Conservation (phyloP, 1,140 invertebrate genomes). For the Diplogasteroides magnus region DNA sequence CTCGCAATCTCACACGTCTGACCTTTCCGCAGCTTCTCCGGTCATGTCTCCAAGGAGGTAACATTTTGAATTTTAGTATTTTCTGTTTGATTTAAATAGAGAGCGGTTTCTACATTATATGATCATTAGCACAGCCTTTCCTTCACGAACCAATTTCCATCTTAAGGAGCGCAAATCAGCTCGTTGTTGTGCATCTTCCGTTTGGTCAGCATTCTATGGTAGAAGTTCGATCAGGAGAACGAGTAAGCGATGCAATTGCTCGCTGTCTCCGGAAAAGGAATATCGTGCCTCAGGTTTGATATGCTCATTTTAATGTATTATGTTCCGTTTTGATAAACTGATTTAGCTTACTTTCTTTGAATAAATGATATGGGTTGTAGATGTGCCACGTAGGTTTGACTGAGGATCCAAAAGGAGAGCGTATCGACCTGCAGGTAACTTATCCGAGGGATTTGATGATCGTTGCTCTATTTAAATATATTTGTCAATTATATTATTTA, state of each 20-base stretch:
- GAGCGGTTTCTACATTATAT: too few relatives aligned
- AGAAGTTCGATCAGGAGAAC: slow-evolving; percentile 23
- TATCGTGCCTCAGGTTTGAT: too few relatives aligned
- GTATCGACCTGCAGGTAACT: too few relatives aligned
- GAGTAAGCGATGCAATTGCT: slow-evolving; percentile 21
- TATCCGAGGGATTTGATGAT: neutral
- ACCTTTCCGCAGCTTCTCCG: neutral
- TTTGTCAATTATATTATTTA: neutral
- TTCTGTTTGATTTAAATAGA: too few relatives aligned
- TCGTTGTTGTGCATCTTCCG: slow-evolving; percentile 19
- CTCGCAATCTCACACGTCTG: neutral
- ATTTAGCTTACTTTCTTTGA: too few relatives aligned
- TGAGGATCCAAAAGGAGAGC: too few relatives aligned
- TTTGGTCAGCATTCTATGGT: slow-evolving; percentile 28
- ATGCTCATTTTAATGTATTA: too few relatives aligned
- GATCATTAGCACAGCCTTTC: neutral
- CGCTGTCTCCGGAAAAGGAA: slow-evolving; percentile 2
- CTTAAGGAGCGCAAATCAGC: neutral
- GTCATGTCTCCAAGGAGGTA: neutral
- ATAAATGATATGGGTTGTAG: too few relatives aligned
- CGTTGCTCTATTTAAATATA: neutral
- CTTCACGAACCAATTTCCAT: neutral
- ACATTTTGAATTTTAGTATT: too few relatives aligned
- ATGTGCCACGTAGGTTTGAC: too few relatives aligned
- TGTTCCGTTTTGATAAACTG: too few relatives aligned